Base-by-base conservation (phyloP, 2,888 invertebrate species). In the Dolichomitus sp. region DNA sequence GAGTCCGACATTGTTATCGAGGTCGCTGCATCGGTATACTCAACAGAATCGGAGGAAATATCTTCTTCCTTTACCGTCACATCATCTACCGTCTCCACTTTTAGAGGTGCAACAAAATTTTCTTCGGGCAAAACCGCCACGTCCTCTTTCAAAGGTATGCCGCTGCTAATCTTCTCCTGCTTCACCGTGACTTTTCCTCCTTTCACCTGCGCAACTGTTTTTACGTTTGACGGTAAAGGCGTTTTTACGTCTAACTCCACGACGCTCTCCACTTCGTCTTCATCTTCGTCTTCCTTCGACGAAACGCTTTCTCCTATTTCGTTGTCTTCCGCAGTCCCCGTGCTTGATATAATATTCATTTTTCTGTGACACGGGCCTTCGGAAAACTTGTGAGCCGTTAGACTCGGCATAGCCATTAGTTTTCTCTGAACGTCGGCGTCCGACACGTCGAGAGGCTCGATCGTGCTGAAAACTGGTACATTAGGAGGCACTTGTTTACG, bases 401-500 rank as follows among this genome's bases (percentile, higher is more conserved):
- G 30, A 74, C 90, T 89, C 6, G 92, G 89, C 91, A 91, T 91
- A 0, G 90, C 89, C 87, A 91, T 90, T 1, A 91, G 80, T 75
- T 92, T 87, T 11, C 91, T 82, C 59, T 93, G 92, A 0, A 92
- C 92, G 37, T 88, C 88, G 0, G 90, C 88, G 69, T 93, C 91
- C 0, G 92, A 92, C 1, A 92, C 90, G 68, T 92, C 92, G 14
- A 92, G 69, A 0, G 92, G 89, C 45, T 87, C 86, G 2, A 74
- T 73, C 4, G 84, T 66, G 65, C 83, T 85, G 59, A 88, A 87
- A 2, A 86, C 77, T 11, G 86, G 81, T 2, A 81, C 65, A n/a
- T 61, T 27, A 50, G 84, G 68, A 50, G 84, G 68, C 9, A 59
- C 72, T 4, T 76, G 68, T 12, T 65, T 83, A 14, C 91, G 91